Base-by-base conservation (phyloP, 2,113 vertebrate species). In the Henicopernis longicauda region DNA sequence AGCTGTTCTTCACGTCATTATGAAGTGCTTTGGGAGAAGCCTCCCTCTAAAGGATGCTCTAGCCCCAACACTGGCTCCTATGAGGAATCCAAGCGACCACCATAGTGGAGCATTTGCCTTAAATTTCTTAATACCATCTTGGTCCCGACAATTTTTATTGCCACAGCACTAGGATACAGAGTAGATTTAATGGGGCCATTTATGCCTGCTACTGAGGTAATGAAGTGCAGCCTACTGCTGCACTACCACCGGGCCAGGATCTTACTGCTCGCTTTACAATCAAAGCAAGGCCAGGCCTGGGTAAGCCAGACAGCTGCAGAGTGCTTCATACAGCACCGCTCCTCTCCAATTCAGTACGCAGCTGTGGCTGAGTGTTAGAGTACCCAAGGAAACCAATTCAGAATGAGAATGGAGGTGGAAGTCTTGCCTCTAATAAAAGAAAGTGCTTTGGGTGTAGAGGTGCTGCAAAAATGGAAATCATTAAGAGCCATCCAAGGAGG, bases 241-340 rank as follows among this genome's bases (percentile, higher is more conserved):
- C 34, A 4, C 59, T n/a, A 54, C 42, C 32, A 3, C 38, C 8
- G 44, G 49, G 11, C 26, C n/a, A 25, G 45, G 34, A 27, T 22
- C 50, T 62, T 5, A 21, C 18, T 27, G 3, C 29, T 16, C 1
- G 4, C 40, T 47, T 20, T 22, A 10, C 21, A 13, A 5, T 5
- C 0, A 5, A 22, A 40, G 44, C 61, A 36, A n/a, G 25, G 23
- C 32, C 2, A 32, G 26, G 44, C 14, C 12, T 23, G 52, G 59
- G 18, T n/a, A 27, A 36, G 54, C 34, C 13, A 11, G 55, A 40
- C 45, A 34, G 67, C n/a, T 42, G 58, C 62, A 29, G 44, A 13
- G 19, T 1, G 16, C 76, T 12, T 15, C 62, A 22, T 4, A 0
- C n/a, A 25, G 62, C 59, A 16, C 74, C 3, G 0, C 47, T 49